Evolutionary conservation across 2,113 vertebrate genomes (phyloP).

Genomic region (Formicarius rufipectus): DNA sequence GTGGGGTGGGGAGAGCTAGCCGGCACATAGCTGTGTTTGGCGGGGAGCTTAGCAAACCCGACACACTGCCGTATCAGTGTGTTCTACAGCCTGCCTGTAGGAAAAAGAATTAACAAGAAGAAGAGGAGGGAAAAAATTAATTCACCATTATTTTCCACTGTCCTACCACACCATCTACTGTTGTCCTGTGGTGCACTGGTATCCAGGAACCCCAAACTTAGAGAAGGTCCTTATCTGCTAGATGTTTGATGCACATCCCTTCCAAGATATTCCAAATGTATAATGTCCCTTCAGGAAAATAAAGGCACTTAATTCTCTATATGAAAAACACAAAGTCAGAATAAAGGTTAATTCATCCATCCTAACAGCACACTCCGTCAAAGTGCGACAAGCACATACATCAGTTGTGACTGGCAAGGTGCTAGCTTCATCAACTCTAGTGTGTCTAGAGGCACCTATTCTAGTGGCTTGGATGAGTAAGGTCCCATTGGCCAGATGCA

Average conservation of each 20-base stretch:
- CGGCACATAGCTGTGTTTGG: too few relatives aligned
- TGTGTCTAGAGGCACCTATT: background rate
- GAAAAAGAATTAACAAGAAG: background rate
- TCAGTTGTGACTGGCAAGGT: background rate
- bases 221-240: background rate
- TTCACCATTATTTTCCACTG: background rate
- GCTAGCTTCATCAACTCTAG: background rate
- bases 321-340: background rate
- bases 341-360: background rate
- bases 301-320: background rate
- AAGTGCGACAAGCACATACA: background rate
- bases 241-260: background rate
- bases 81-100: background rate
- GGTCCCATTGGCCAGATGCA: background rate
- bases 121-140: fast-evolving
- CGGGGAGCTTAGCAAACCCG: too few relatives aligned
- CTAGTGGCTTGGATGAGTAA: background rate
- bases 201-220: background rate
- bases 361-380: background rate
- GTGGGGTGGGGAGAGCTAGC: too few relatives aligned
- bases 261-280: background rate
- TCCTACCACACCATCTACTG: background rate
- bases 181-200: too few relatives aligned
- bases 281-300: background rate
- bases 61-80: background rate